Conservation (phyloP, 2,797 vertebrate species). For the Aulostomus chinensis region DNA sequence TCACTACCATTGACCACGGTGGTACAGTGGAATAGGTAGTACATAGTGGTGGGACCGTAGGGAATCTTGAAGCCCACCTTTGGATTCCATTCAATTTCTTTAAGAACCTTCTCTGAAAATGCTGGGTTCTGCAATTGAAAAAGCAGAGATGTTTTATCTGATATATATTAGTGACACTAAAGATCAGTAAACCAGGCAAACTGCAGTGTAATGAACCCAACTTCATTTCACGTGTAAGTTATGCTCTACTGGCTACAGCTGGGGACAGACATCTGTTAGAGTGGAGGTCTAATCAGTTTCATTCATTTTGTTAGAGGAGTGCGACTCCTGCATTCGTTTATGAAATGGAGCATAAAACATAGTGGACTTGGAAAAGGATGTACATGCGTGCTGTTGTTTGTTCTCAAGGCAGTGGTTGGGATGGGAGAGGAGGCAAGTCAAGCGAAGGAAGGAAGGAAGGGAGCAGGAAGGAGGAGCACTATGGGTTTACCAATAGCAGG, state of each 20-base stretch:
- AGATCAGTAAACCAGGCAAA: conserved; percentile 36
- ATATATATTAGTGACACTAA: conserved; percentile 9
- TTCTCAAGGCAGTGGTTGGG: conserved; percentile 56
- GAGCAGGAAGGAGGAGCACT: conserved; percentile 66
- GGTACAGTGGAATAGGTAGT: conserved; percentile 68
- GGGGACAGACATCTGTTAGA: conserved; percentile 37
- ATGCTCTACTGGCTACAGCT: conserved; percentile 45
- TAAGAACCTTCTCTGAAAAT: conserved; percentile 19
- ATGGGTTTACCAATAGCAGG: conserved; percentile 60
- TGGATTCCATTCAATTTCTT: conserved; percentile 81
- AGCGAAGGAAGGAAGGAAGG: conserved; percentile 64
- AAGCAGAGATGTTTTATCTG: conserved; percentile 13
- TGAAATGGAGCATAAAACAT: conserved; percentile 39
- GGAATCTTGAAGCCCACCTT: conserved; percentile 84
- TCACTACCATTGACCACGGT: conserved; percentile 50
- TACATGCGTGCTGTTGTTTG: conserved; percentile 59
- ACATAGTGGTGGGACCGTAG: conserved; percentile 18
- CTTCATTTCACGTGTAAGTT: conserved; percentile 42
- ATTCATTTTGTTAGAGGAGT: conserved; percentile 29
- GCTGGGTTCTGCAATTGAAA: conserved; percentile 53
- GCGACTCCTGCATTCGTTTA: conserved; percentile 42
- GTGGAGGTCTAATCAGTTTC: conserved; percentile 29
- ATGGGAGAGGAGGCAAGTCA: conserved; percentile 38
- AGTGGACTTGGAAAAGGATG: conserved; percentile 44
- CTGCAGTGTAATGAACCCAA: conserved; percentile 17